Conservation (phyloP, 2,113 vertebrate genomes). For the Microcebus murinus region DNA sequence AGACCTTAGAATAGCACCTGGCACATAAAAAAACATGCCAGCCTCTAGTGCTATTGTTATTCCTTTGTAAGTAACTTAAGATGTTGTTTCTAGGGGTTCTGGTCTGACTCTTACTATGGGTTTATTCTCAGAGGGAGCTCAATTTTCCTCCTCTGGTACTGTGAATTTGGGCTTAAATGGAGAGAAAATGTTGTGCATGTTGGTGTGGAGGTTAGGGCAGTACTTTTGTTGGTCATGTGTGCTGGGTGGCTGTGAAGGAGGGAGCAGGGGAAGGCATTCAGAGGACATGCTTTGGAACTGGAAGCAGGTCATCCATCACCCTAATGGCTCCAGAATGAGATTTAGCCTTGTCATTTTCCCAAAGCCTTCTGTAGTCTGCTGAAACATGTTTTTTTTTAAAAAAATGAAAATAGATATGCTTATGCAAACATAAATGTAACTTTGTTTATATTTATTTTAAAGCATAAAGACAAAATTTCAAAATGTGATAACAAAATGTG, state of each 20-base stretch:
- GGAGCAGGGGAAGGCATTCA: neutral
- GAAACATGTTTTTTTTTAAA: neutral
- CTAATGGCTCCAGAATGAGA: neutral
- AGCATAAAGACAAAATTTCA: neutral
- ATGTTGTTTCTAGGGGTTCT: neutral
- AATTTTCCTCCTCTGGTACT: neutral
- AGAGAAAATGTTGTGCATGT: neutral
- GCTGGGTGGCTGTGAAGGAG: too few species aligned
- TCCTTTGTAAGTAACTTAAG: neutral
- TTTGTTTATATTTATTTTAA: neutral
- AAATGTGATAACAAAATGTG: neutral
- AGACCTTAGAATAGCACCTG: too few species aligned
- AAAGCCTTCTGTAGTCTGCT: neutral
- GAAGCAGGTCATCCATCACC: neutral
- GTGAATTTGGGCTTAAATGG: neutral
- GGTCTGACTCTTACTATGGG: neutral
- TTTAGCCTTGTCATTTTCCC: neutral
- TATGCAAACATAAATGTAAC: neutral
- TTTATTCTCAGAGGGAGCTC: neutral
- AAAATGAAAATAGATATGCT: slow-evolving; percentile 21
- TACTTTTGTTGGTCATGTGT: neutral
- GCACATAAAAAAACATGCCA: neutral
- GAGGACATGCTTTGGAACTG: neutral
- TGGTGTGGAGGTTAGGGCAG: neutral
- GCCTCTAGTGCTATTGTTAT: neutral